Conservation (phyloP, 2,797 vertebrate species). For the Cephalopachus bancanus region DNA sequence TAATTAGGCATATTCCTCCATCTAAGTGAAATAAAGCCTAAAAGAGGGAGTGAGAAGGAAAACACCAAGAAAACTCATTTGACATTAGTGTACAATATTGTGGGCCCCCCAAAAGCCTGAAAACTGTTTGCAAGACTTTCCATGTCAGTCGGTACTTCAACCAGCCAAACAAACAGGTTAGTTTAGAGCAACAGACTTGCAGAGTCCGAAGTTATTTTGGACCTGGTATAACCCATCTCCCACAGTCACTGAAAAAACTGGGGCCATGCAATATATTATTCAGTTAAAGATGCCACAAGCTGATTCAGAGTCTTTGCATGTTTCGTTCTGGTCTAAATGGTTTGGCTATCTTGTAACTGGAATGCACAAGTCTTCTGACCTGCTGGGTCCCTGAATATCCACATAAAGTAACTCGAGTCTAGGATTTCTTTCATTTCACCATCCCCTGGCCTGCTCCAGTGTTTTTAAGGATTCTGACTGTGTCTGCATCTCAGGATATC, state of each 20-base stretch:
- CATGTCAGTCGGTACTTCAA: background rate
- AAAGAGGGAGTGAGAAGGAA: slow-evolving; percentile 19
- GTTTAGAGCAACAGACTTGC: background rate
- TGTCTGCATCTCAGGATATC: background rate
- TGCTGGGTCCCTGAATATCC: background rate
- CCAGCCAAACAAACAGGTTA: background rate
- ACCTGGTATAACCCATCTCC: background rate
- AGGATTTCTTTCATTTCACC: background rate
- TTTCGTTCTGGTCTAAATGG: background rate
- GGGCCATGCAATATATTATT: background rate
- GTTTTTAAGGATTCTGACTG: background rate
- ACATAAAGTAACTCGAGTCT: slow-evolving; percentile 9
- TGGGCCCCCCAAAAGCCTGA: background rate
- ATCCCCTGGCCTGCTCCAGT: background rate
- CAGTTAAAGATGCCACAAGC: background rate
- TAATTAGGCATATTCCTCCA: background rate
- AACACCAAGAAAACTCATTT: background rate
- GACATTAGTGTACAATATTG: background rate
- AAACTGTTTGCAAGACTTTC: slow-evolving; percentile 21
- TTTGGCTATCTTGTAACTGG: background rate
- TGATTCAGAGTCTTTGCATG: background rate
- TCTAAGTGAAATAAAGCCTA: slow-evolving; percentile 37
- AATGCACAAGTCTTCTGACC: background rate
- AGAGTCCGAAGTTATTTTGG: background rate
- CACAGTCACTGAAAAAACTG: background rate